Evolutionary conservation across 1,140 invertebrate species (phyloP).

Genomic region (Archivesica marissinica): DNA sequence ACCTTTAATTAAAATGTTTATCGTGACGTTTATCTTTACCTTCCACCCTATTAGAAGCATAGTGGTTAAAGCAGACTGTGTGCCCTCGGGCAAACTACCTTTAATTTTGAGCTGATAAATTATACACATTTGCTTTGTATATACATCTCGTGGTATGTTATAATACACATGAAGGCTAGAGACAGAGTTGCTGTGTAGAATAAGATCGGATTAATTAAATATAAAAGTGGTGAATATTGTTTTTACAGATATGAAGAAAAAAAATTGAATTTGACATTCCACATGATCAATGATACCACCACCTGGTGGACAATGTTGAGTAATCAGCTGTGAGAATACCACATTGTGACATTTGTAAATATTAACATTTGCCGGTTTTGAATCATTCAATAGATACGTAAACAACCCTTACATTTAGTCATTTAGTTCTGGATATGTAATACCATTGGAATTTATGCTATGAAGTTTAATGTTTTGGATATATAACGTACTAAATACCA

Average conservation of each 20-base stretch:
- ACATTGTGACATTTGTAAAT: slow-evolving; percentile 41
- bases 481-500: too few species aligned
- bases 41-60: background rate
- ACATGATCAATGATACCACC: background rate
- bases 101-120: slow-evolving; percentile 5
- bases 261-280: background rate
- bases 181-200: background rate
- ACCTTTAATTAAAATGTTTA: slow-evolving; percentile 27
- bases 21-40: slow-evolving; percentile 7
- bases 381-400: too few species aligned
- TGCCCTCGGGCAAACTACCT: slow-evolving; percentile 19
- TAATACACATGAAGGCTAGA: slow-evolving; percentile 4
- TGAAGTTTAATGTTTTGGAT: too few species aligned
- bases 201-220: background rate
- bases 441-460: too few species aligned
- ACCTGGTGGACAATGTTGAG: slow-evolving; percentile 5
- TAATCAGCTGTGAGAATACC: slow-evolving; percentile 30
- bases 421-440: too few species aligned
- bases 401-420: too few species aligned
- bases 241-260: background rate
- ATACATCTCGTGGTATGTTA: background rate
- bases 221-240: background rate
- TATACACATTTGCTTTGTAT: too few species aligned
- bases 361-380: background rate
- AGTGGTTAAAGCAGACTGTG: background rate